phyloP scores from a whole-genome alignment of 2,888 invertebrate species.

The Ichneumon xanthorius region DNA sequence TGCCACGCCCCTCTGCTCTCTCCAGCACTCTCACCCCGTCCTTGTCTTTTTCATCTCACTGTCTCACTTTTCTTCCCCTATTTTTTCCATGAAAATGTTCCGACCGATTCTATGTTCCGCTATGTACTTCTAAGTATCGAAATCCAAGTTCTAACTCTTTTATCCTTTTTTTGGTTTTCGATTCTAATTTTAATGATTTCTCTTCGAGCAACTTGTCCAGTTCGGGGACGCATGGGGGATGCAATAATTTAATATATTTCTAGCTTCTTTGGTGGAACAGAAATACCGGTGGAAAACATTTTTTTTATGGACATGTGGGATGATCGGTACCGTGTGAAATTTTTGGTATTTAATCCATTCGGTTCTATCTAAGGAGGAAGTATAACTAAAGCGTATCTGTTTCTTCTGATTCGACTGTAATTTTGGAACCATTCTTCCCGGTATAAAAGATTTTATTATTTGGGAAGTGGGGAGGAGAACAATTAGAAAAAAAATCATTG shows the following conservation, averaged over 20 bases:
- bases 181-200: not conserved
- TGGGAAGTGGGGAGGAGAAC: not conserved
- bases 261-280: not conserved
- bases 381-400: not conserved
- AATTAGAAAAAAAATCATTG: not conserved
- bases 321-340: too few species aligned
- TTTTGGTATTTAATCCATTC: too few species aligned
- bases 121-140: not conserved
- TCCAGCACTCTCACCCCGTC: slow-evolving; percentile 74
- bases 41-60: slow-evolving; percentile 63
- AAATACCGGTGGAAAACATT: not conserved
- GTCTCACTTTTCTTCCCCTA: slow-evolving; percentile 47
- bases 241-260: not conserved
- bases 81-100: slow-evolving; percentile 20
- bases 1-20: slow-evolving; percentile 84
- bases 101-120: not conserved
- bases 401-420: not conserved
- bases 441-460: not conserved
- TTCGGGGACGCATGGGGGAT: not conserved
- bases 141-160: not conserved
- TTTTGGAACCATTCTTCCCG: not conserved
- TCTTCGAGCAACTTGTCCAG: not conserved
- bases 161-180: not conserved
- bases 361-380: too few species aligned
- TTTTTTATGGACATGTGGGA: not conserved